Conservation (phyloP, 2,113 vertebrate genomes). For the Egretta garzetta region DNA sequence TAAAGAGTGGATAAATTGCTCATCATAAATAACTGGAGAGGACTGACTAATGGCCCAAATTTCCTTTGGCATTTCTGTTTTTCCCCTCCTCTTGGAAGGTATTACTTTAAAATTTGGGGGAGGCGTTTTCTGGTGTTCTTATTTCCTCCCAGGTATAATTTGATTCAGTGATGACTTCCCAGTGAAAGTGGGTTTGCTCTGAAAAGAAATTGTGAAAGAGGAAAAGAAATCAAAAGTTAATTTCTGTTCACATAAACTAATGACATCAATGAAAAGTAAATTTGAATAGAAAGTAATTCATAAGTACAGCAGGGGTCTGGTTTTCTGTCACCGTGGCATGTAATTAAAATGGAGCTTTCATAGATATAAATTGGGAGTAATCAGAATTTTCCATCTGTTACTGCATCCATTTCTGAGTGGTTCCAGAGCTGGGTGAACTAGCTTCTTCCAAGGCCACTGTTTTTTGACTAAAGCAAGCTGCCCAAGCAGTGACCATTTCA, state of each 20-base stretch:
- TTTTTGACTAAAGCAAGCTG: background rate
- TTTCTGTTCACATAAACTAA: conserved; percentile 40
- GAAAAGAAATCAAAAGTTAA: background rate
- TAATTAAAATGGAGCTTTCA: conserved; percentile 44
- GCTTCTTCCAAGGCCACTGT: background rate
- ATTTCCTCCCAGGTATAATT: background rate
- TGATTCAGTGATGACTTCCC: background rate
- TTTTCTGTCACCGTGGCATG: conserved; percentile 34
- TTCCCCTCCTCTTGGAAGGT: background rate
- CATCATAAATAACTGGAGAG: conserved; percentile 23
- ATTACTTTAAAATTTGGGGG: background rate
- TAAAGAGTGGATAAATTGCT: conserved; percentile 19
- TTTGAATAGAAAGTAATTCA: conserved; percentile 69
- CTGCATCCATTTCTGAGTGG: conserved; percentile 12
- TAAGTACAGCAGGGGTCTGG: conserved; percentile 72
- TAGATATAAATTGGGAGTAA: conserved; percentile 33
- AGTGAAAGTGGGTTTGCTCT: background rate
- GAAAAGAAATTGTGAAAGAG: background rate
- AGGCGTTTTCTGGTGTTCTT: background rate
- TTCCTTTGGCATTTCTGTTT: background rate
- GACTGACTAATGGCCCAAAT: background rate
- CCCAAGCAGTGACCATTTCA: background rate
- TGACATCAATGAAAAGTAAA: conserved; percentile 52
- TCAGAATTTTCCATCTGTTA: conserved; percentile 37
- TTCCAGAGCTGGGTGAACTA: background rate